A percentile compares a stretch with the other conserved stretches of the same genome.
phyloP scores from a whole-genome alignment of 2,797 vertebrate genomes.

The Gymnothorax javanicus region DNA sequence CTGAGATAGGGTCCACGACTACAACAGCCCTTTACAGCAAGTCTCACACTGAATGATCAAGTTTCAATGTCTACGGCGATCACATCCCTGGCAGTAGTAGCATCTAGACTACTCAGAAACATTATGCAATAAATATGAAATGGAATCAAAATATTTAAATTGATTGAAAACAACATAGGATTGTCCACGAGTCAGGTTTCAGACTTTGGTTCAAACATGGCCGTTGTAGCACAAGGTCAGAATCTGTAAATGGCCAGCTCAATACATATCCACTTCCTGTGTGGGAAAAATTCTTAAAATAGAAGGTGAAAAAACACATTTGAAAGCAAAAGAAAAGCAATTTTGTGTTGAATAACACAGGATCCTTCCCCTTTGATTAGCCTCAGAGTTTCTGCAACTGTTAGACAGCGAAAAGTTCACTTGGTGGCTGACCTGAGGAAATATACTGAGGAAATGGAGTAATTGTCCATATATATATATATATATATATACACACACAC shows the following conservation, averaged over 20 bases:
- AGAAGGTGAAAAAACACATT: neutral
- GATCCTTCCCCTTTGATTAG: neutral
- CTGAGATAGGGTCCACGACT: slow-evolving; percentile 22
- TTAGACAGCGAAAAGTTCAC: neutral
- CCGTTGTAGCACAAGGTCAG: neutral
- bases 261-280: neutral
- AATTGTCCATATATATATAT: neutral
- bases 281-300: neutral
- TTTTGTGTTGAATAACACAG: neutral
- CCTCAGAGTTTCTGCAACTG: neutral
- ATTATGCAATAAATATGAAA: slow-evolving; percentile 12
- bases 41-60: neutral
- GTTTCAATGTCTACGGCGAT: neutral
- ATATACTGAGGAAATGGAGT: neutral
- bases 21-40: slow-evolving; percentile 15
- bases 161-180: slow-evolving; percentile 27
- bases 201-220: slow-evolving; percentile 16
- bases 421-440: neutral
- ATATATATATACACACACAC: no score
- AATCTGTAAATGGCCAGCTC: neutral
- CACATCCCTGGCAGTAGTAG: neutral
- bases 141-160: slow-evolving; percentile 22
- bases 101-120: slow-evolving; percentile 8
- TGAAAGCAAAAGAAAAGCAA: slow-evolving; percentile 15
- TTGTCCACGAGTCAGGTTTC: slow-evolving; percentile 24